Evolutionary conservation across 2,113 vertebrate species (phyloP), one percentile per base, ranked within the genome.

Genomic region (Epinephelus fuscoguttatus): DNA sequence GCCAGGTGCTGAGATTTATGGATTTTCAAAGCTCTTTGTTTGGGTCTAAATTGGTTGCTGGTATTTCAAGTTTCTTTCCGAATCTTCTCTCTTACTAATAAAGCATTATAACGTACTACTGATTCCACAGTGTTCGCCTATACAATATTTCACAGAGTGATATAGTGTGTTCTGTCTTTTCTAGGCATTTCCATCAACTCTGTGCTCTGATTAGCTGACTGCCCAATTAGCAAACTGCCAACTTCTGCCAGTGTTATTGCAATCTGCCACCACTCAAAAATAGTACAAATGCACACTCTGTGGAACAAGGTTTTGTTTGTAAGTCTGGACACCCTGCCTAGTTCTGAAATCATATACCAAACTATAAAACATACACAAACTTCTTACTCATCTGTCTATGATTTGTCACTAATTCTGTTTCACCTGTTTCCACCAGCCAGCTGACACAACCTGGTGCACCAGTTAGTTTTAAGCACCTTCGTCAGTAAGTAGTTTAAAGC

Each of bases 191-290:
- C 78, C 76, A 37, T 70, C 27, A 64, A 42, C 14, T 25, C 25
- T 69, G 45, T 45, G 68, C 18, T 69, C 57, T 49, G 76, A 75
- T 72, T 84, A 72, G 21, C 37, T 21, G 19, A 56, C 47, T 71
- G 70, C 11, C 56, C 84, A 71, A 86, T 86, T 72, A 87, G 63
- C 68, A 78, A 69, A 50, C 55, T 82, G 72, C 60, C 72, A 85
- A 30, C 73, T 68, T 78, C 72, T 78, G 30, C 45, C 47, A 37
- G 63, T 6, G 14, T 71, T 75, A 17, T 10, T 60, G 76, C 67
- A 85, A 87, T 85, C 82, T 88, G 82, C 64, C 80, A 70, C 53
- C 52, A 49, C 59, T 81, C 70, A 70, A 71, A 81, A 81, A 84
- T 76, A 82, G 81, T 21, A 57, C 19, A 60, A 47, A 55, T 27